Conservation (phyloP, 2,888 invertebrate genomes). For the Apantesis nais region DNA sequence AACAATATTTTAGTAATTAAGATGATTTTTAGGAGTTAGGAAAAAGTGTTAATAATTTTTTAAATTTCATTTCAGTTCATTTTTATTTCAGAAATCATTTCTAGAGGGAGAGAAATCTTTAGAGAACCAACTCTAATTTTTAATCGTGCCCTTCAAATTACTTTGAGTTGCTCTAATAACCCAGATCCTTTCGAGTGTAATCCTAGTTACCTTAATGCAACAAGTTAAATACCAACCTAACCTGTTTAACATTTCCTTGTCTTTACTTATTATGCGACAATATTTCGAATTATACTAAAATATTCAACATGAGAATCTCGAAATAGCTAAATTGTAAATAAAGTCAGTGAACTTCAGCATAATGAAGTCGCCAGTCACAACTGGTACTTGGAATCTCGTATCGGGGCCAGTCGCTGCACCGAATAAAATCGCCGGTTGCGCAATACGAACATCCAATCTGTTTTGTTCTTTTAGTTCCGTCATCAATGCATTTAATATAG, state of each 20-base stretch:
- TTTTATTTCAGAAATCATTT: not conserved
- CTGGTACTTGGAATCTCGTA: constrained; percentile 59
- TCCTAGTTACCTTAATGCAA: not conserved
- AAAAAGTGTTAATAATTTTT: not conserved
- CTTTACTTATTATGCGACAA: constrained; percentile 19
- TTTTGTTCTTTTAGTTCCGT: constrained; percentile 68
- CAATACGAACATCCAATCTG: constrained; percentile 65
- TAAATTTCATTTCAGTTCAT: not conserved
- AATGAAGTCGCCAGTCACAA: constrained; percentile 64
- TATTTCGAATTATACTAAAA: constrained; percentile 34
- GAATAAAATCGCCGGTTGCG: constrained; percentile 72
- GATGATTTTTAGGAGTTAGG: not conserved
- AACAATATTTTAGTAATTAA: too few relatives aligned
- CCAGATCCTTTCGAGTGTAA: not conserved
- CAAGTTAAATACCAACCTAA: not conserved
- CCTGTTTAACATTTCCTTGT: not conserved
- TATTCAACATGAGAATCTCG: constrained; percentile 28
- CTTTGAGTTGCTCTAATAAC: not conserved
- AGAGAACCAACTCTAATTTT: not conserved
- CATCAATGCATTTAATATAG: constrained; percentile 66
- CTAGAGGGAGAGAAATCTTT: not conserved
- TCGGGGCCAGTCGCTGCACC: constrained; percentile 65
- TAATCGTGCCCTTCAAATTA: not conserved
- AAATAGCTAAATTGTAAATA: constrained; percentile 55
- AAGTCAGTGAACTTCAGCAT: constrained; percentile 62